Base-by-base conservation (phyloP, 2,888 invertebrate species). In the Agriopis aurantiaria region DNA sequence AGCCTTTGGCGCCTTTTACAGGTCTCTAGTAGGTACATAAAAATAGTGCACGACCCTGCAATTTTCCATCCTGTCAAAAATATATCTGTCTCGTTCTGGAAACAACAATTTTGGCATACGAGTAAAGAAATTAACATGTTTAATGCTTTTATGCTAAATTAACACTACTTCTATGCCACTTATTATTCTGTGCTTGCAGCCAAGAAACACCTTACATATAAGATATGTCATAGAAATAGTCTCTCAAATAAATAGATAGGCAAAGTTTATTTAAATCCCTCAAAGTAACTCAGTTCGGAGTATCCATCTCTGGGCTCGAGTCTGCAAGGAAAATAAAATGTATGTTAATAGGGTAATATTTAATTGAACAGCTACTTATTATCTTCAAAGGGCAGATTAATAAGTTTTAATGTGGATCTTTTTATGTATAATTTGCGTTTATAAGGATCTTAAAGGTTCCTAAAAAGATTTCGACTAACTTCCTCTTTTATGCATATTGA, bases 181-280 rank as follows among this genome's bases (percentile, higher is more conserved):
- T 23, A 23, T 23, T 23, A 23, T 23, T 23, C 17, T 23, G 17
- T 23, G 17, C 17, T 23, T 23, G 17, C 17, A 23, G 82, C 80
- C 82, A 78, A 77, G 76, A 78, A 78, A 74, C 78, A 48, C 11
- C 82, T 84, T 82, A 76, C 68, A 55, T 40, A 75, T 83, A 86
- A 81, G 91, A 90, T 91, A 91, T 89, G 90, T 90, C 77, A 79
- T 73, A 68, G 70, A 70, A 74, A 68, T 73, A 75, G 74, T 75
- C 73, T 73, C 71, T 56, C 60, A 68, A 58, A 73, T 65, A 65
- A 69, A 66, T 59, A 65, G 53, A 58, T 43, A 70, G 63, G 66
- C 59, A 49, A 41, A 52, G 23, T 49, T 41, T 56, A 10, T 10
- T 4, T 58, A 55, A 43, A 61, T 56, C 23, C 53, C 45, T 58